Conservation (phyloP, 2,797 vertebrate genomes). For the Hippopotamyrus pictus region DNA sequence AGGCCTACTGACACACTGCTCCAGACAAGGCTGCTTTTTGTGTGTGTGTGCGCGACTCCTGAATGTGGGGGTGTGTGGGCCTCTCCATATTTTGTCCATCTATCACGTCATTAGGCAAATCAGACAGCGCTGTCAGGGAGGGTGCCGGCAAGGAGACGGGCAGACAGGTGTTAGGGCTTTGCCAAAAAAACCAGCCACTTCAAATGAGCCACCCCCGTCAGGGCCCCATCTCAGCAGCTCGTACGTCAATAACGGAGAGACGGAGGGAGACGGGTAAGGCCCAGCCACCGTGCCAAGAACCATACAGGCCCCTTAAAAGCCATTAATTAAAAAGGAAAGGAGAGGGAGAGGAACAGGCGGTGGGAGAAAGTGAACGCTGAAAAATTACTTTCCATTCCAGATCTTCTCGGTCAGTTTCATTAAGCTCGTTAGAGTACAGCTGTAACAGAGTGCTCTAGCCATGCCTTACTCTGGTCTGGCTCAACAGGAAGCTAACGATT, state of each 20-base stretch:
- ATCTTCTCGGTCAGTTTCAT: constrained; percentile 43
- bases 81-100: constrained; percentile 84
- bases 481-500: constrained; percentile 37
- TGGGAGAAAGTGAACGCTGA: constrained; percentile 14
- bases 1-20: constrained; percentile 77
- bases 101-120: constrained; percentile 90
- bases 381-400: constrained; percentile 28
- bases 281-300: constrained; percentile 14
- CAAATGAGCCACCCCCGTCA: constrained; percentile 60
- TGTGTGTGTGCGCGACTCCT: constrained; percentile 55
- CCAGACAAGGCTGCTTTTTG: constrained; percentile 72
- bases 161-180: constrained; percentile 76
- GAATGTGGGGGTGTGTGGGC: constrained; percentile 51
- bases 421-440: constrained; percentile 40
- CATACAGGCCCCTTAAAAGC: constrained; percentile 11
- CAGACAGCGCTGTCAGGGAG: constrained; percentile 75
- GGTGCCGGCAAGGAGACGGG: constrained; percentile 67
- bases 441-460: constrained; percentile 39
- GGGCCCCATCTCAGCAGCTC: constrained; percentile 65
- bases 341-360: constrained; percentile 2
- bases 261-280: constrained; percentile 11
- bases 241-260: constrained; percentile 50
- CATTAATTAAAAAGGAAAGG: constrained; percentile 19
- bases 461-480: constrained; percentile 40
- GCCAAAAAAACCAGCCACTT: constrained; percentile 53